phyloP scores from a whole-genome alignment of 2,797 vertebrate species.

The Lophius americanus region DNA sequence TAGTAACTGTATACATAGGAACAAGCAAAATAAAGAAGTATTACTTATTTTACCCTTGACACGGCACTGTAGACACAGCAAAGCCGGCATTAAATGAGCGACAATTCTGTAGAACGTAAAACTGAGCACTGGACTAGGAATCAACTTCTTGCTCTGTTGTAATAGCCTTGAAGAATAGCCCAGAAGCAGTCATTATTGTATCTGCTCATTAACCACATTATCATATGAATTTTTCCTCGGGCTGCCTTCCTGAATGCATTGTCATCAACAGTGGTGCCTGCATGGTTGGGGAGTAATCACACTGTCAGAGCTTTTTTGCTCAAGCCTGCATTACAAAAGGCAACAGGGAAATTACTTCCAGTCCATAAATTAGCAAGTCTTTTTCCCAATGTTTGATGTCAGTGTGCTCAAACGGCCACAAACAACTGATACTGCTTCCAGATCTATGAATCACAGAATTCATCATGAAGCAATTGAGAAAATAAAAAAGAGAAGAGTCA shows the following conservation, averaged over 20 bases:
- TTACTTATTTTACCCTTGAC: conserved; percentile 27
- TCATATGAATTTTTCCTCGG: conserved; percentile 33
- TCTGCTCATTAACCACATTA: conserved; percentile 57
- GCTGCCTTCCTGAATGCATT: conserved; percentile 30
- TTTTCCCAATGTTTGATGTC: conserved; percentile 33
- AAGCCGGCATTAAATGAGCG: conserved; percentile 10
- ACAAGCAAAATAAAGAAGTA: conserved; percentile 41
- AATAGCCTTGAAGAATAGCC: conserved; percentile 22
- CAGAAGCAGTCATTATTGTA: conserved; percentile 10
- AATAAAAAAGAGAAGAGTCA: too few relatives aligned
- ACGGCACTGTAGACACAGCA: neutral
- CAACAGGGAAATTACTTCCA: conserved; percentile 2
- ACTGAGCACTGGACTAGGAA: conserved; percentile 2
- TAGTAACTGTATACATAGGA: conserved; percentile 27
- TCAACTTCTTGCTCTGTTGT: conserved; percentile 4
- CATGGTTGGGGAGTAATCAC: conserved; percentile 23
- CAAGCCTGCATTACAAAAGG: conserved; percentile 2
- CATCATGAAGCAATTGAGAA: neutral
- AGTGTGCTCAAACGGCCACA: conserved; percentile 37
- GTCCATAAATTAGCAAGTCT: conserved; percentile 52
- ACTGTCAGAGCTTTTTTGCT: conserved; percentile 31
- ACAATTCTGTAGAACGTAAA: conserved; percentile 9
- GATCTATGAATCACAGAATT: conserved; percentile 39
- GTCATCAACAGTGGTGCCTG: conserved; percentile 31
- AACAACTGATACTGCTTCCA: conserved; percentile 36